phyloP scores from a whole-genome alignment of 2,888 invertebrate genomes.

The Tridacna gigas region DNA sequence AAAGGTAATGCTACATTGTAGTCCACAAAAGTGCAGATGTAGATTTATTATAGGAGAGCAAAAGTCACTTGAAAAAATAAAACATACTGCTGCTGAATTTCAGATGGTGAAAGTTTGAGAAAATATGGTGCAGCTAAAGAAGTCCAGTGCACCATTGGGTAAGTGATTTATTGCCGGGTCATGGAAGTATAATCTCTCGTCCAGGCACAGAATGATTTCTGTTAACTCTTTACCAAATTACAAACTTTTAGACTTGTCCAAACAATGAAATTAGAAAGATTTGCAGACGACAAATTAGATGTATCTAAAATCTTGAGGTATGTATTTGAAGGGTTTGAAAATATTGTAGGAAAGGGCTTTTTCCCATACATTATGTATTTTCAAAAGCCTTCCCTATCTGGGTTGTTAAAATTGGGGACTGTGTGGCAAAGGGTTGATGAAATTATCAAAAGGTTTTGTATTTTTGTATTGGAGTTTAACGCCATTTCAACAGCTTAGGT shows the following conservation, averaged over 20 bases:
- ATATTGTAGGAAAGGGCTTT: background rate
- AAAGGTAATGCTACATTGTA: background rate
- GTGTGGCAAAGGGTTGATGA: too few relatives aligned
- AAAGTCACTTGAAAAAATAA: background rate
- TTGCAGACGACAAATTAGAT: background rate
- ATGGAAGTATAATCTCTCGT: background rate
- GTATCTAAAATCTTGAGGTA: background rate
- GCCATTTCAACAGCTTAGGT: too few relatives aligned
- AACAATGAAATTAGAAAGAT: too few relatives aligned
- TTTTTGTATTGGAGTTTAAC: too few relatives aligned
- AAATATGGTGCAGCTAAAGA: background rate
- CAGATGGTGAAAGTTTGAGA: background rate
- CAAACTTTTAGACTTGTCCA: background rate
- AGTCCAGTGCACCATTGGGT: slow-evolving; percentile 10
- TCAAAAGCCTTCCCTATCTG: too few relatives aligned
- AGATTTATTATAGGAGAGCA: background rate
- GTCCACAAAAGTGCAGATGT: background rate
- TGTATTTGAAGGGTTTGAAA: background rate
- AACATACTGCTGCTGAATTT: background rate
- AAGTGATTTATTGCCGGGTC: background rate
- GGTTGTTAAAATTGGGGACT: background rate
- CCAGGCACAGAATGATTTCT: too few relatives aligned
- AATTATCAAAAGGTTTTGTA: too few relatives aligned
- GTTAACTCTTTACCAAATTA: too few relatives aligned
- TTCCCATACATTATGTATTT: too few relatives aligned